These are phyloP conservation scores for Sycophila texana DNA, from an alignment of 2,888 invertebrate species.

Conservation along the genomic window DNA sequence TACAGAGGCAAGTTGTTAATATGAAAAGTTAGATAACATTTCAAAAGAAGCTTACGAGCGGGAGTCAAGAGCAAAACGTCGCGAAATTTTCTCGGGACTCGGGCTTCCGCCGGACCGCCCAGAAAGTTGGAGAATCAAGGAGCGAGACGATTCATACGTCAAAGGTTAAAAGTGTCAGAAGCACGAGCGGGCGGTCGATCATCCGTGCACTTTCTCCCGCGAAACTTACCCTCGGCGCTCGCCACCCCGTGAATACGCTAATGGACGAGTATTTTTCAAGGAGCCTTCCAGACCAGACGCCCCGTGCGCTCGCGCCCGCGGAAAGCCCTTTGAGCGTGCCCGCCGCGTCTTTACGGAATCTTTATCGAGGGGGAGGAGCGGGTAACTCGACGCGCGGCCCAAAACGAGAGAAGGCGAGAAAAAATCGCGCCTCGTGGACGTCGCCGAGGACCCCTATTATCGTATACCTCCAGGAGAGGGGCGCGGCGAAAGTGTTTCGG, in stretches of 20 bases:
- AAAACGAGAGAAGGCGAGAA: no score
- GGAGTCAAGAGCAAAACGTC: not conserved
- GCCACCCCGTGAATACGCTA: conserved; percentile 28
- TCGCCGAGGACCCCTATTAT: not conserved
- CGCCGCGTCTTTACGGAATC: not conserved
- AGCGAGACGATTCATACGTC: conserved; percentile 34
- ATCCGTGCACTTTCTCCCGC: conserved; percentile 23
- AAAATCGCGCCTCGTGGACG: conserved; percentile 28
- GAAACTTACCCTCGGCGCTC: conserved; percentile 6
- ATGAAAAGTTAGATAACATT: no score
- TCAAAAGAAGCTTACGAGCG: not conserved
- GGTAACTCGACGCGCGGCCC: no score
- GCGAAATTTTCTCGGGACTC: not conserved
- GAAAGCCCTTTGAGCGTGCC: conserved; percentile 22
- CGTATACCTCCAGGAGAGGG: not conserved
- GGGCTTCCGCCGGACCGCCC: conserved; percentile 5
- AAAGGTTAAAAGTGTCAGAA: conserved; percentile 44
- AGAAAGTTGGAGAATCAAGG: conserved; percentile 27
- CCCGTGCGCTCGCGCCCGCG: not conserved
- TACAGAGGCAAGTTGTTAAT: no score
- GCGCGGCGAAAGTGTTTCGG: conserved; percentile 30
- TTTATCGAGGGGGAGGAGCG: not conserved
- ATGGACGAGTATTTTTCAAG: conserved; percentile 44
- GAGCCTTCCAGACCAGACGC: conserved; percentile 26
- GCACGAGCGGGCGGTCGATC: conserved; percentile 34